Evolutionary conservation across 2,888 invertebrate species (phyloP).

Genomic region (Fragum sueziense): DNA sequence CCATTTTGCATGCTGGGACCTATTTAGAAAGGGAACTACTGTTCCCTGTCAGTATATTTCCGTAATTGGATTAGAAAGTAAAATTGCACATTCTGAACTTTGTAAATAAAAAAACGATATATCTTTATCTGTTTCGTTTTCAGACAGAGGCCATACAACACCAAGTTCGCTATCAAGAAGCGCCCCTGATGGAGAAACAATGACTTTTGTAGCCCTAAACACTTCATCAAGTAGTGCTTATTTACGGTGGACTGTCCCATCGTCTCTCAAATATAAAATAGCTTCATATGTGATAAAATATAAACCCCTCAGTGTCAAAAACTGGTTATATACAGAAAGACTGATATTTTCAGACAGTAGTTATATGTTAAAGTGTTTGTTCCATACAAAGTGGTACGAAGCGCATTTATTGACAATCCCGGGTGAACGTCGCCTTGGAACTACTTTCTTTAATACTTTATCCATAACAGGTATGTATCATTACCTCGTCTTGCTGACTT

Average conservation of each 20-base stretch:
- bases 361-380: constrained; percentile 34
- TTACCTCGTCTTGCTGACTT: too few species aligned
- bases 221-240: constrained; percentile 43
- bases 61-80: too few species aligned
- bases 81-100: too few species aligned
- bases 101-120: too few species aligned
- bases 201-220: constrained; percentile 24
- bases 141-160: neutral
- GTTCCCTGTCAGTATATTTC: too few species aligned
- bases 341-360: constrained; percentile 39
- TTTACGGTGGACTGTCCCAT: constrained; percentile 34
- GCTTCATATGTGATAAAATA: constrained; percentile 42
- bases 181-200: neutral
- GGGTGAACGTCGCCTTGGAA: constrained; percentile 30
- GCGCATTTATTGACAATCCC: constrained; percentile 42
- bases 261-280: constrained; percentile 22
- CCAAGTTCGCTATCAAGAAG: constrained; percentile 7
- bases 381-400: constrained; percentile 45
- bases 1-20: too few species aligned
- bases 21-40: too few species aligned
- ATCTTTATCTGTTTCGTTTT: too few species aligned
- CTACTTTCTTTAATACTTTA: constrained; percentile 53
- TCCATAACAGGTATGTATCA: constrained; percentile 30
- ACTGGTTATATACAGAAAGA: constrained; percentile 42
- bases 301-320: constrained; percentile 35